Conservation (phyloP, 2,888 invertebrate genomes). For the Ichneumoninae sp. region DNA sequence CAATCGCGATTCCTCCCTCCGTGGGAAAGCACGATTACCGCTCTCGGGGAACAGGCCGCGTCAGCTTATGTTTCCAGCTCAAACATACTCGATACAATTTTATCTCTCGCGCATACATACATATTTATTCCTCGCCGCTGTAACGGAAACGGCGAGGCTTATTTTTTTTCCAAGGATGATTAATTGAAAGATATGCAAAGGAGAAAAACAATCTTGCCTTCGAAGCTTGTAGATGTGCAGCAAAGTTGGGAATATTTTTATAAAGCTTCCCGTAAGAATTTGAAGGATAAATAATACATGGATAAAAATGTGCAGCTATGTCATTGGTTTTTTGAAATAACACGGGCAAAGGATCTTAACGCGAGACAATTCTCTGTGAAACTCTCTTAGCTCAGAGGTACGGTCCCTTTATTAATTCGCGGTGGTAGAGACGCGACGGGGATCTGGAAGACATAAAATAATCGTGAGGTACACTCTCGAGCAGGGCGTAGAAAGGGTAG, state of each 20-base stretch:
- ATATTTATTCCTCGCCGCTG: neutral
- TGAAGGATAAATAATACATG: neutral
- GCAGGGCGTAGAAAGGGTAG: constrained; percentile 42
- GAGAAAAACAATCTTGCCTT: too few relatives aligned
- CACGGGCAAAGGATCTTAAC: neutral
- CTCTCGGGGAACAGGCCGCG: constrained; percentile 2
- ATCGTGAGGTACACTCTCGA: constrained; percentile 54
- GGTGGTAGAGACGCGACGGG: constrained; percentile 34
- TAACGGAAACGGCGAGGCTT: neutral
- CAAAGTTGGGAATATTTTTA: too few relatives aligned
- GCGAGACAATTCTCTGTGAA: neutral
- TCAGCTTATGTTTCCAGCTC: neutral
- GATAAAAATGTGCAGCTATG: neutral
- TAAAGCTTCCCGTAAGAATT: neutral
- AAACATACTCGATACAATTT: constrained; percentile 5
- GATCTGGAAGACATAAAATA: constrained; percentile 45
- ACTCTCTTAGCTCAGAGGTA: constrained; percentile 11
- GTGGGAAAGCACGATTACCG: constrained; percentile 67
- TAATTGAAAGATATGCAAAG: too few relatives aligned
- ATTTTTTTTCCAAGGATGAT: neutral
- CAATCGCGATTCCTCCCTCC: constrained; percentile 70
- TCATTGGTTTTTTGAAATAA: neutral
- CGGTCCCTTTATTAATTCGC: constrained; percentile 48
- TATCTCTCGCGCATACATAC: neutral
- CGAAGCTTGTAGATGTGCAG: too few relatives aligned